Percentiles rank a stretch among this genome's conserved stretches.
Evolutionary conservation across 2,888 invertebrate species (phyloP).

Genomic region (Artemia sinica): DNA sequence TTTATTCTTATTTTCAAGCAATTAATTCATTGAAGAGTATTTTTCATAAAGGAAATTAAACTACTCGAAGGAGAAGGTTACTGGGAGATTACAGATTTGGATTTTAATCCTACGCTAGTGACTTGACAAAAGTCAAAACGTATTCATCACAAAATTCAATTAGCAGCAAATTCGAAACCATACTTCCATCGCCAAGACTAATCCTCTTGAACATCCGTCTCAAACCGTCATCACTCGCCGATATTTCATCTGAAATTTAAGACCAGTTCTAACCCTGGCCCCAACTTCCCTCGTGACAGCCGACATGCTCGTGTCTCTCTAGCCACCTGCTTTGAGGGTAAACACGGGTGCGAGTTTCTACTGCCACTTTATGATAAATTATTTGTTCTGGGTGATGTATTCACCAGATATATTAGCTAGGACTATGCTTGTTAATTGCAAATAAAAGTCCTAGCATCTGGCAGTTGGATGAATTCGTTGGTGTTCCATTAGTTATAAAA

Average conservation of each 20-base stretch:
- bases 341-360: slow-evolving; percentile 11
- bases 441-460: slow-evolving; percentile 5
- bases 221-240: neutral
- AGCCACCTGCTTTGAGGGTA: slow-evolving; percentile 11
- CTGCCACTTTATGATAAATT: slow-evolving; percentile 13
- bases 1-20: too few relatives aligned
- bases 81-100: too few relatives aligned
- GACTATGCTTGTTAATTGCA: slow-evolving; percentile 9
- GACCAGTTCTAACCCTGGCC: neutral
- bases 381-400: slow-evolving; percentile 11
- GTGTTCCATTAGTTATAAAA: neutral
- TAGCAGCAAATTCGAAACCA: neutral
- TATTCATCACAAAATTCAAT: too few relatives aligned
- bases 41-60: too few relatives aligned
- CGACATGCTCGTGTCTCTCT: slow-evolving; percentile 11
- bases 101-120: too few relatives aligned
- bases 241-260: neutral
- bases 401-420: slow-evolving; percentile 3
- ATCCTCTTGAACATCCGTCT: slow-evolving; percentile 14
- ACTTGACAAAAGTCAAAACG: too few relatives aligned
- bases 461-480: neutral
- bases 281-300: slow-evolving; percentile 2
- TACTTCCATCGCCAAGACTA: slow-evolving; percentile 3
- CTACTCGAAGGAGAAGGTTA: too few relatives aligned
- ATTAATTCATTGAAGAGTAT: too few relatives aligned